Evolutionary conservation across 2,888 invertebrate genomes (phyloP).

Genomic region (Epirrhoe alternata): DNA sequence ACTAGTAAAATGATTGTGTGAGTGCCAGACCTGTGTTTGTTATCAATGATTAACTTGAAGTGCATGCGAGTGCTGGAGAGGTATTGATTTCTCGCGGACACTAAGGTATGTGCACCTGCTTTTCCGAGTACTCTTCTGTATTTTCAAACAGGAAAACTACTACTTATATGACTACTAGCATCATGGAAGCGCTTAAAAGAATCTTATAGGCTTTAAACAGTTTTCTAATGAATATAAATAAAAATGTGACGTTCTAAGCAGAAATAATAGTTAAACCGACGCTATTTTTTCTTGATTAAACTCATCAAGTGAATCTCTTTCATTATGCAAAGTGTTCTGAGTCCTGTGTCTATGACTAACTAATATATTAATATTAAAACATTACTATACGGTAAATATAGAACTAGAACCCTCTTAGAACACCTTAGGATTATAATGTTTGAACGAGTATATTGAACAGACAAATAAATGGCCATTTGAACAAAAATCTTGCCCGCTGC

Average conservation of each 20-base stretch:
- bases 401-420: no score
- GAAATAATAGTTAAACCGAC: no score
- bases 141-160: constrained; percentile 7
- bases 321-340: no score
- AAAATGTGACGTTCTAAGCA: not conserved
- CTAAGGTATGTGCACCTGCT: constrained; percentile 43
- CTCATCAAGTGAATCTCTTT: no score
- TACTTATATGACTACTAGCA: not conserved
- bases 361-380: no score
- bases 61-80: constrained; percentile 33
- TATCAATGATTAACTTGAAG: constrained; percentile 40
- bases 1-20: constrained; percentile 38
- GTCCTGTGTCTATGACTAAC: no score
- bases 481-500: no score
- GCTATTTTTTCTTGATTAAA: no score
- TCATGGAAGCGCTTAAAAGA: not conserved
- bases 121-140: constrained; percentile 22
- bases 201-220: not conserved
- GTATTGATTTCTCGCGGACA: constrained; percentile 38
- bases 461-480: no score
- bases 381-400: no score
- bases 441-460: no score
- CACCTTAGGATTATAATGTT: no score
- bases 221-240: not conserved
- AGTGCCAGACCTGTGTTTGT: constrained; percentile 39